Percentiles rank a stretch among this genome's conserved stretches.
These are phyloP conservation scores for Stratiomys singularior DNA, from an alignment of 2,888 invertebrate species.

Conservation along the genomic window DNA sequence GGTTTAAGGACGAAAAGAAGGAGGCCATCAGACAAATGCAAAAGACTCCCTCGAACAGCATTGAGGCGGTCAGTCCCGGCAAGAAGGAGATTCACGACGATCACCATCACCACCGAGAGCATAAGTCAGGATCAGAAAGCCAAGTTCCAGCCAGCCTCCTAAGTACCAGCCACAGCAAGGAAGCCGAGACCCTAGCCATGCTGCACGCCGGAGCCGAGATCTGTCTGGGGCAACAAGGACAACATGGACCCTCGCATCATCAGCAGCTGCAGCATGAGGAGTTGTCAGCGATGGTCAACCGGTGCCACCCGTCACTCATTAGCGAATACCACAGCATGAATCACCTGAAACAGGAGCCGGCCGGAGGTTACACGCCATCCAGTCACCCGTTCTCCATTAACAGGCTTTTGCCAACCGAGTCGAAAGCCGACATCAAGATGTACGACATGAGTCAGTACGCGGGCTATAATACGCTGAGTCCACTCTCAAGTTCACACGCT, in stretches of 20 bases:
- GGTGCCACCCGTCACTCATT: conserved; percentile 72
- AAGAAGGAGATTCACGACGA: conserved; percentile 72
- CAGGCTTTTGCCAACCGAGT: conserved; percentile 87
- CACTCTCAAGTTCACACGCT: conserved; percentile 72
- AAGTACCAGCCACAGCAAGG: conserved; percentile 65
- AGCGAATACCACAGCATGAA: conserved; percentile 72
- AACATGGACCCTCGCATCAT: conserved; percentile 68
- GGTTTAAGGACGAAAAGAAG: conserved; percentile 98
- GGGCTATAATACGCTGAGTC: conserved; percentile 72
- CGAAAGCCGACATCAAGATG: conserved; percentile 92
- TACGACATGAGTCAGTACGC: conserved; percentile 82
- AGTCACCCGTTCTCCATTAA: conserved; percentile 96
- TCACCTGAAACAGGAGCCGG: conserved; percentile 82
- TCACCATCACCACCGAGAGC: conserved; percentile 66
- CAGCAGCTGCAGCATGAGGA: conserved; percentile 71
- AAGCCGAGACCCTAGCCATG: conserved; percentile 76
- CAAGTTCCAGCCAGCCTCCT: conserved; percentile 54
- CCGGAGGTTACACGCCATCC: conserved; percentile 81
- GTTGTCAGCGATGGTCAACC: conserved; percentile 73
- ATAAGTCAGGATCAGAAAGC: conserved; percentile 56
- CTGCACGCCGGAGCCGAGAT: conserved; percentile 74
- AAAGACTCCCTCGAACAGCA: conserved; percentile 71
- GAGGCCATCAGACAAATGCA: conserved; percentile 83
- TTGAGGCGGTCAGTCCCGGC: conserved; percentile 68
- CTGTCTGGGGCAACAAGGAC: conserved; percentile 70